Evolutionary conservation across 1,140 invertebrate genomes (phyloP).

Genomic region (Drosophila malerkotliana): DNA sequence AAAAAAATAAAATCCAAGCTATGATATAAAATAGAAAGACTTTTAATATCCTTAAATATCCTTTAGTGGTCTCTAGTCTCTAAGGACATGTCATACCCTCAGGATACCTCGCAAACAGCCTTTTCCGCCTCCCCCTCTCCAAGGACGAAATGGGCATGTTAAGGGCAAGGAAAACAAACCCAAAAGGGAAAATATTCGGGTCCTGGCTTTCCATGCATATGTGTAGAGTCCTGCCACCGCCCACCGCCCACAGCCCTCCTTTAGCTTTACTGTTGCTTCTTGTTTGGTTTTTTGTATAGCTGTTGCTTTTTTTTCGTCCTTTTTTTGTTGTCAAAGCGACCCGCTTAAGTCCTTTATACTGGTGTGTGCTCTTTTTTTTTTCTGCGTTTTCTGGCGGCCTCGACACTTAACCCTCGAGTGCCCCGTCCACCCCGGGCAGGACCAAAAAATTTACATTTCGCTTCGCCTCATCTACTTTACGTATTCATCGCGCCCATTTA

Average conservation of each 20-base stretch:
- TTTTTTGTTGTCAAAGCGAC: conserved; percentile 19
- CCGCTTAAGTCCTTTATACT: conserved; percentile 44
- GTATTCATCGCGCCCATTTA: conserved; percentile 75
- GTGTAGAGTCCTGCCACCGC: not conserved
- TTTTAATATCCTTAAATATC: not conserved
- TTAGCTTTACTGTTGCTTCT: conserved; percentile 3
- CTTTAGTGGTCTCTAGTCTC: not conserved
- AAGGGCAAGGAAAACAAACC: not conserved
- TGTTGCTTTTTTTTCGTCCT: conserved; percentile 20
- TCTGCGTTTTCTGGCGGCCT: not conserved
- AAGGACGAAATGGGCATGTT: not conserved
- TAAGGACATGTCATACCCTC: not conserved
- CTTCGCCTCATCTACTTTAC: conserved; percentile 71
- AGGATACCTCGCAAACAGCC: not conserved
- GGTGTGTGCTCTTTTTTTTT: conserved; percentile 17
- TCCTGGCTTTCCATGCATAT: conserved; percentile 20
- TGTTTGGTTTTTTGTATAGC: conserved; percentile 14
- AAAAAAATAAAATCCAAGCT: no score
- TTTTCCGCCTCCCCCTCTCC: not conserved
- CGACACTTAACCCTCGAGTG: conserved; percentile 37
- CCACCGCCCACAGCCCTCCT: not conserved
- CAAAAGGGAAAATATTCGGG: conserved; percentile 13
- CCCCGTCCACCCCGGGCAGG: not conserved
- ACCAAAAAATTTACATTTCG: conserved; percentile 61
- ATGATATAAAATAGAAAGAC: no score